phyloP scores from a whole-genome alignment of 1,140 invertebrate species.

The Archivesica marissinica region DNA sequence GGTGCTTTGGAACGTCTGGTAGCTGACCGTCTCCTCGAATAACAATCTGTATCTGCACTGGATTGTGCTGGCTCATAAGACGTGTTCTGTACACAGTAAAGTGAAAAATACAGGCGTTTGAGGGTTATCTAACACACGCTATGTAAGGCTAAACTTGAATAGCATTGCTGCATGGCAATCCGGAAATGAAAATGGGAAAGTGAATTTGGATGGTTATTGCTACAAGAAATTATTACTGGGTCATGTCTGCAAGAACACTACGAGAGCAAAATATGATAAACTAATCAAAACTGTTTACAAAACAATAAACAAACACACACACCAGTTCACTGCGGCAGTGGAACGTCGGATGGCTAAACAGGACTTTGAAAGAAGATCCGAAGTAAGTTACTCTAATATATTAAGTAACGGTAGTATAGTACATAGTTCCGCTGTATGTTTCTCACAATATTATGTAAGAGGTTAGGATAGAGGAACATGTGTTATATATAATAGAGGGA shows the following conservation, averaged over 20 bases:
- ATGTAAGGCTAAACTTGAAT: too few species aligned
- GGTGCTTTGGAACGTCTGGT: conserved; percentile 26
- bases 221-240: conserved; percentile 48
- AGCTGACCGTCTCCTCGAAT: conserved; percentile 22
- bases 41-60: background rate
- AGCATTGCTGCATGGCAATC: conserved; percentile 38
- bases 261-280: conserved; percentile 39
- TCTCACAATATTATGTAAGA: background rate
- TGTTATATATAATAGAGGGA: background rate
- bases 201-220: conserved; percentile 21
- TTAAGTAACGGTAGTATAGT: too few species aligned
- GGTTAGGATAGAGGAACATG: background rate
- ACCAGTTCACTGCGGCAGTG: background rate
- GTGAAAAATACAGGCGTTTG: background rate
- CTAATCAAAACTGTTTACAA: conserved; percentile 5
- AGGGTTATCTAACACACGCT: too few species aligned
- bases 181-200: conserved; percentile 28
- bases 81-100: conserved; percentile 30
- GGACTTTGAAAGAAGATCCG: background rate
- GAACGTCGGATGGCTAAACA: background rate
- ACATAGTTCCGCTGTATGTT: background rate
- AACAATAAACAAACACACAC: too few species aligned
- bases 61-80: background rate
- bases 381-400: background rate
- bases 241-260: conserved; percentile 60